phyloP scores from a whole-genome alignment of 1,140 invertebrate genomes.

The roundworm (Caenorhabditis elegans) region DNA sequence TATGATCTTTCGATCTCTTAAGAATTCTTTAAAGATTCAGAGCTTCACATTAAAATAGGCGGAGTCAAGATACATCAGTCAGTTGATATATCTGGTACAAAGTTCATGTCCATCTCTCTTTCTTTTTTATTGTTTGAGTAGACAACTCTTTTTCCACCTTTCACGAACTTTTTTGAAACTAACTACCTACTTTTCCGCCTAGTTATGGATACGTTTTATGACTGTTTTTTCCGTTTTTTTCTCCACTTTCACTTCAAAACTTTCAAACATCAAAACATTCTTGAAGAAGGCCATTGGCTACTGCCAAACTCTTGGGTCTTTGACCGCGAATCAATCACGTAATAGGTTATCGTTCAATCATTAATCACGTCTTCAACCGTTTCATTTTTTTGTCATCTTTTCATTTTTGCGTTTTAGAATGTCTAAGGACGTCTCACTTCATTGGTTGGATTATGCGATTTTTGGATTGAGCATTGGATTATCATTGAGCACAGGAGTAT shows the following conservation, averaged over 20 bases:
- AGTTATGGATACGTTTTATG: not conserved
- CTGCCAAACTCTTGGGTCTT: not conserved
- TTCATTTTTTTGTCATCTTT: not conserved
- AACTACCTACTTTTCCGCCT: not conserved
- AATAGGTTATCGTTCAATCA: constrained; percentile 16
- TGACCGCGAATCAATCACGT: constrained; percentile 21
- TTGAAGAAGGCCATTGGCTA: not conserved
- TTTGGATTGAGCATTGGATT: constrained; percentile 37
- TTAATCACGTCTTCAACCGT: not conserved
- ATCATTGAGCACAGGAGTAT: constrained; percentile 44
- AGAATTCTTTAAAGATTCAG: not conserved
- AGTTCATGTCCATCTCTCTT: not conserved
- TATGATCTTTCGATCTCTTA: not conserved
- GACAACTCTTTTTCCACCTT: not conserved
- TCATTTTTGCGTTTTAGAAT: not conserved
- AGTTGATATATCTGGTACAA: not conserved
- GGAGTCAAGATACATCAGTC: not conserved
- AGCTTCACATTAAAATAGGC: not conserved
- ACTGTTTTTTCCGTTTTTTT: not conserved
- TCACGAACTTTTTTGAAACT: not conserved
- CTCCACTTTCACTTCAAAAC: too few species aligned
- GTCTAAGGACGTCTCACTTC: constrained; percentile 4
- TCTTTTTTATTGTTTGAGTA: not conserved
- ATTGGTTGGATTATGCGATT: constrained; percentile 47
- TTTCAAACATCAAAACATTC: not conserved